These are phyloP conservation scores for Hyaena hyaena DNA, from an alignment of 2,113 vertebrate genomes.

Conservation along the genomic window DNA sequence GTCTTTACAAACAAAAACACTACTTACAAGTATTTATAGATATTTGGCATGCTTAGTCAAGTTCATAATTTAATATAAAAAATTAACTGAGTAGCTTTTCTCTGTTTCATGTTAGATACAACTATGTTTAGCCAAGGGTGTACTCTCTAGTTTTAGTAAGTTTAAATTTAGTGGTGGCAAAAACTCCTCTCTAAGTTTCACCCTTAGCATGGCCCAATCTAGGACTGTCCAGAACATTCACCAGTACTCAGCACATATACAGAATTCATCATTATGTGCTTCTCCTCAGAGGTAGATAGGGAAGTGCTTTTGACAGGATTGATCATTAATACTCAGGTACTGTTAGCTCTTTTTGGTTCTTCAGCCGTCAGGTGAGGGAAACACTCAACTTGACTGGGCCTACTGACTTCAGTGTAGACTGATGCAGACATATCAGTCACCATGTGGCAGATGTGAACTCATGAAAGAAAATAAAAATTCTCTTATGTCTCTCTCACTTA, in stretches of 20 bases:
- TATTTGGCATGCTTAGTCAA: slow-evolving; percentile 59
- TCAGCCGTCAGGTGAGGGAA: neutral
- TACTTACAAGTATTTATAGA: slow-evolving; percentile 53
- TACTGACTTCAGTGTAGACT: neutral
- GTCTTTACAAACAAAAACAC: slow-evolving; percentile 66
- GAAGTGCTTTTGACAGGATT: neutral
- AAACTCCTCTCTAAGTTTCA: slow-evolving; percentile 49
- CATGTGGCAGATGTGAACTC: neutral
- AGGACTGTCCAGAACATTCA: neutral
- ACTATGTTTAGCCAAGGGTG: slow-evolving; percentile 60
- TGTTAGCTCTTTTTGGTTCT: neutral
- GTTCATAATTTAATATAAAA: slow-evolving; percentile 72
- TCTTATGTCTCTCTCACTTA: neutral
- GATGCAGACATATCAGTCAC: neutral
- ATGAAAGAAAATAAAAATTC: neutral
- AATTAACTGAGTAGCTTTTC: slow-evolving; percentile 45
- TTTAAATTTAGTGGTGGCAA: slow-evolving; percentile 70
- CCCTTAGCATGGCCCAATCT: neutral
- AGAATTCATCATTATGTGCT: neutral
- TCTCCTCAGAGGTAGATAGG: neutral
- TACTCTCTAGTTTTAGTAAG: slow-evolving; percentile 66
- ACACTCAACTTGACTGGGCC: neutral
- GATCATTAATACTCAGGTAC: neutral
- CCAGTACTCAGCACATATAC: neutral
- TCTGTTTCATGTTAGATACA: slow-evolving; percentile 49